phyloP scores from a whole-genome alignment of 92 coral and sea anemone species.

The Zoanthus sansibaricus region DNA sequence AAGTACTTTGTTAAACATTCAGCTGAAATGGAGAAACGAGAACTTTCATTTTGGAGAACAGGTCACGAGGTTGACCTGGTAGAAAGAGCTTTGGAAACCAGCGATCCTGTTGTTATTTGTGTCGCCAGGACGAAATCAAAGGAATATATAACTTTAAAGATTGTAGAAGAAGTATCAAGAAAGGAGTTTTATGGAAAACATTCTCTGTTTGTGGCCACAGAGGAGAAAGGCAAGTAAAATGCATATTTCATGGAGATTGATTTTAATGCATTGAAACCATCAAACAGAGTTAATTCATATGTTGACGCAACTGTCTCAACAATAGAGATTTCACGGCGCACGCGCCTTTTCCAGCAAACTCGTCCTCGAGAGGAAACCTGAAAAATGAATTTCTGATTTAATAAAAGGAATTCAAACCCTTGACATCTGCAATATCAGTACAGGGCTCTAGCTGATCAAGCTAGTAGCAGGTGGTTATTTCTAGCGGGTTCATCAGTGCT shows the following conservation, averaged over 20 bases:
- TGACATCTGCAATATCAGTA: too few species aligned
- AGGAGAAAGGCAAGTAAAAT: constrained; percentile 57
- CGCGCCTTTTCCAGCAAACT: too few species aligned
- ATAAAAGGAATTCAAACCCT: too few species aligned
- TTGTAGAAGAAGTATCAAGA: constrained; percentile 63
- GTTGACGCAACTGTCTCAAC: too few species aligned
- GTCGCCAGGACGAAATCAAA: constrained; percentile 64
- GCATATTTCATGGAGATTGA: too few species aligned
- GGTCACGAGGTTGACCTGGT: constrained; percentile 72
- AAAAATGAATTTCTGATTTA: too few species aligned
- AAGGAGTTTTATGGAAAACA: constrained; percentile 34
- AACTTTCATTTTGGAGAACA: constrained; percentile 65
- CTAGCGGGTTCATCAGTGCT: too few species aligned
- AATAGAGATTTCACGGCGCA: too few species aligned
- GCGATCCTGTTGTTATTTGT: constrained; percentile 63
- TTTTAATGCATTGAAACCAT: not conserved
- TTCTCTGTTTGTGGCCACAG: constrained; percentile 57
- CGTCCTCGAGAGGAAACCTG: too few species aligned
- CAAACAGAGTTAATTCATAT: too few species aligned
- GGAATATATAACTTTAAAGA: constrained; percentile 59
- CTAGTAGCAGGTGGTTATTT: too few species aligned
- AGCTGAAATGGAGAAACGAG: constrained; percentile 18
- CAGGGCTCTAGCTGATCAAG: too few species aligned
- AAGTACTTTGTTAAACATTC: not conserved
- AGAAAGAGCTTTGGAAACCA: constrained; percentile 53